phyloP scores from a whole-genome alignment of 2,113 vertebrate genomes.

The Platysteira castanea region DNA sequence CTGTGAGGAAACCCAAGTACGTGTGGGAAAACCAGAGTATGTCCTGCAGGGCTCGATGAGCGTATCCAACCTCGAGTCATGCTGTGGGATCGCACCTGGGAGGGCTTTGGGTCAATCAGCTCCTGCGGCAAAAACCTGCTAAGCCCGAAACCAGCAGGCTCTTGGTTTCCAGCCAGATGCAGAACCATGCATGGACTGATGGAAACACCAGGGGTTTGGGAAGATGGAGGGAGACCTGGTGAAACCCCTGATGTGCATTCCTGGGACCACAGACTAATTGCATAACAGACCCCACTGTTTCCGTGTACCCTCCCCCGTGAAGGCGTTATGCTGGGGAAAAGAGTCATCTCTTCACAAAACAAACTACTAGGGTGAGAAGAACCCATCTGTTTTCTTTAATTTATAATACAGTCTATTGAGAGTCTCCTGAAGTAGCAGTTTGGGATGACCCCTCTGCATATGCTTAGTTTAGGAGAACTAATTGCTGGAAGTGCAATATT shows the following conservation, averaged over 20 bases:
- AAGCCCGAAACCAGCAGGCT: background rate
- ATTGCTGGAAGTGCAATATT: background rate
- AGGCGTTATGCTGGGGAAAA: background rate
- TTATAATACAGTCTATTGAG: background rate
- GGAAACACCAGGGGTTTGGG: background rate
- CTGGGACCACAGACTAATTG: background rate
- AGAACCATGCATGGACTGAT: background rate
- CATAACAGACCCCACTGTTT: fast-evolving
- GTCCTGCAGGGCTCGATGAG: background rate
- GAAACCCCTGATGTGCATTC: background rate
- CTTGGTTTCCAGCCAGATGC: background rate
- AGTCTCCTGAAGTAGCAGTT: background rate
- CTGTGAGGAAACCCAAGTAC: background rate
- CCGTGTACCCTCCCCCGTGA: fast-evolving
- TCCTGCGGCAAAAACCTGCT: background rate
- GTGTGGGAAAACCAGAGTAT: background rate
- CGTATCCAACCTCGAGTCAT: background rate
- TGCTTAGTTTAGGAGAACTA: background rate
- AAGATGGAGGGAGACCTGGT: background rate
- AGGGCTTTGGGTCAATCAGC: background rate
- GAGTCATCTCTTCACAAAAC: background rate
- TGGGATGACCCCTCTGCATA: background rate
- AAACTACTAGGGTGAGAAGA: background rate
- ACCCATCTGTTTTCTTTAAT: background rate
- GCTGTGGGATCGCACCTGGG: background rate